Evolutionary conservation across 1,140 invertebrate genomes (phyloP).

Genomic region (Trichonephila clavata): DNA sequence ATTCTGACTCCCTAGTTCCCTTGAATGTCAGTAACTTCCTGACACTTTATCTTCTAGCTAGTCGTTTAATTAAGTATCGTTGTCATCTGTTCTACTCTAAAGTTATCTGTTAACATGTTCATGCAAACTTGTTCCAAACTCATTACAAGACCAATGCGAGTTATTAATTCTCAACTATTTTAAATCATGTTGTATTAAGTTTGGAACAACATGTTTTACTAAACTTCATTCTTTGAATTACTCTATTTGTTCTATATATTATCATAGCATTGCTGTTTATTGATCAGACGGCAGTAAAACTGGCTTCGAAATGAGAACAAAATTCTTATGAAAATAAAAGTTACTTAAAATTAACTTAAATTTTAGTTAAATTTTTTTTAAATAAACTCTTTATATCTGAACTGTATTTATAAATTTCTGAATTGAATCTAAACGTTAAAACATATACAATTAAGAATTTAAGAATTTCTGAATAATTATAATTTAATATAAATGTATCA

Average conservation of each 20-base stretch:
- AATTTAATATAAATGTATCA: no score
- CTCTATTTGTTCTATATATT: neutral
- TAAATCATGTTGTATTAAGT: neutral
- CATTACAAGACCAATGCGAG: slow-evolving; percentile 52
- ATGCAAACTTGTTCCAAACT: slow-evolving; percentile 47
- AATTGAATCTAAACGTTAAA: no score
- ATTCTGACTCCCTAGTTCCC: slow-evolving; percentile 49
- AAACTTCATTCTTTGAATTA: neutral
- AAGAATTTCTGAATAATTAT: no score
- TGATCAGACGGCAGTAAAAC: no score
- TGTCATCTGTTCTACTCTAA: slow-evolving; percentile 44
- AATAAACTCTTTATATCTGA: no score
- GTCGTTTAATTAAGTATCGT: slow-evolving; percentile 67
- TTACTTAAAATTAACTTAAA: no score
- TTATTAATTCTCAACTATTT: slow-evolving; percentile 59
- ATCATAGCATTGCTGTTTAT: no score
- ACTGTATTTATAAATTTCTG: no score
- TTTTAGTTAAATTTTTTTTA: no score
- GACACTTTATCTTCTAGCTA: slow-evolving; percentile 53
- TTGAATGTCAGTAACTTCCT: slow-evolving; percentile 70
- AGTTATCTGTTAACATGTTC: slow-evolving; percentile 53
- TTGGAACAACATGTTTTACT: neutral
- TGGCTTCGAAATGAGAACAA: no score
- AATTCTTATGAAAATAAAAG: no score
- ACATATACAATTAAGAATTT: no score